A percentile compares a stretch with the other conserved stretches of the same genome.
Conservation (phyloP, 2,113 vertebrate genomes). For the Athene cunicularia region DNA sequence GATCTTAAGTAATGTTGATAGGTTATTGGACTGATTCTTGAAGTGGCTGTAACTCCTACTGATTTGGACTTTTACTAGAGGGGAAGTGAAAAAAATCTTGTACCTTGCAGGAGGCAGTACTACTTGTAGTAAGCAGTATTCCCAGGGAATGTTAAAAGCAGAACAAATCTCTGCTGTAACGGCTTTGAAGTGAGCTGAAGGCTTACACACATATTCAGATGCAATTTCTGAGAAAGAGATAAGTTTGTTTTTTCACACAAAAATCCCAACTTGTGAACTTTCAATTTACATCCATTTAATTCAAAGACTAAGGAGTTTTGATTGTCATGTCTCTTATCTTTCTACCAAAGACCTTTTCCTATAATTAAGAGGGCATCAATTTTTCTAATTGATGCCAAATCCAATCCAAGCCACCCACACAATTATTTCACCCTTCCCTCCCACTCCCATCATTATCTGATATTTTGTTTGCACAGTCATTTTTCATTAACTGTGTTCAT, state of each 20-base stretch:
- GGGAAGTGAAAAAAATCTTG: not conserved
- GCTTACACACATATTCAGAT: not conserved
- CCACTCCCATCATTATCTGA: conserved; percentile 33
- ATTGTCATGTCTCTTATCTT: not conserved
- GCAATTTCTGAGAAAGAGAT: not conserved
- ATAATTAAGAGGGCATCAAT: conserved; percentile 24
- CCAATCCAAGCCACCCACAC: not conserved
- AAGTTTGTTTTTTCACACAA: not conserved
- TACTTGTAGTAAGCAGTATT: not conserved
- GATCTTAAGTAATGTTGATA: not conserved
- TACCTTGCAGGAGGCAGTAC: not conserved
- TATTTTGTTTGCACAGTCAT: conserved; percentile 50
- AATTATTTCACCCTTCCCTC: not conserved
- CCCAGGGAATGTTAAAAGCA: not conserved
- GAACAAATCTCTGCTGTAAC: not conserved
- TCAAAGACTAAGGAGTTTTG: not conserved
- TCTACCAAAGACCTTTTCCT: conserved; percentile 29
- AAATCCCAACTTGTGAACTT: not conserved
- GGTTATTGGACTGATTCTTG: not conserved
- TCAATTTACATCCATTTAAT: not conserved
- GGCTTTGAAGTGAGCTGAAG: not conserved
- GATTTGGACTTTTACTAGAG: not conserved
- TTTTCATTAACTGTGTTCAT: conserved; percentile 37
- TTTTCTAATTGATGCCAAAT: conserved; percentile 31
- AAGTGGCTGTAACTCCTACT: not conserved